These are phyloP conservation scores for Parascotia fuliginaria DNA, from an alignment of 2,888 invertebrate genomes.

Conservation along the genomic window DNA sequence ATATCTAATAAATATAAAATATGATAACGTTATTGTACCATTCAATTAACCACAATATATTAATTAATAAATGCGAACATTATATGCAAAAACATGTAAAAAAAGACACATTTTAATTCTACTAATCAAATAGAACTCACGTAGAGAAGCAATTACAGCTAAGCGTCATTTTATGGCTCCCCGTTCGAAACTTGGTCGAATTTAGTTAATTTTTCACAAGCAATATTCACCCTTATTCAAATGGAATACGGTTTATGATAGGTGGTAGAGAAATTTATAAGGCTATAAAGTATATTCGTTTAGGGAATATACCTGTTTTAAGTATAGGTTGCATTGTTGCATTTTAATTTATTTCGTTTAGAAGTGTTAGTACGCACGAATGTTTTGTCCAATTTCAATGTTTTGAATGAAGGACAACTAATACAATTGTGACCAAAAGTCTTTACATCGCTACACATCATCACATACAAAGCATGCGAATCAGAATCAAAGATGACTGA, in stretches of 20 bases:
- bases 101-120: slow-evolving; percentile 39
- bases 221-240: slow-evolving; percentile 21
- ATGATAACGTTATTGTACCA: too few species aligned
- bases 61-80: slow-evolving; percentile 1
- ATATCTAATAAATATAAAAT: too few species aligned
- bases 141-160: slow-evolving; percentile 54
- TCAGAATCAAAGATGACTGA: too few species aligned
- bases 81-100: slow-evolving; percentile 15
- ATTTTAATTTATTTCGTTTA: slow-evolving; percentile 45
- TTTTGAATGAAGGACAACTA: too few species aligned
- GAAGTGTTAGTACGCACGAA: slow-evolving; percentile 25
- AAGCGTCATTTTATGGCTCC: slow-evolving; percentile 57
- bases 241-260: slow-evolving; percentile 10
- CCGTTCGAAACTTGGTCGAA: slow-evolving; percentile 43
- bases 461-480: too few species aligned
- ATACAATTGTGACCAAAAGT: too few species aligned
- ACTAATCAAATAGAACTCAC: slow-evolving; percentile 51
- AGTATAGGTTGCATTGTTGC: slow-evolving; percentile 47
- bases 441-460: too few species aligned
- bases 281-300: slow-evolving; percentile 47
- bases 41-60: background rate
- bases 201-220: slow-evolving; percentile 34
- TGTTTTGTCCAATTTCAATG: background rate
- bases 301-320: slow-evolving; percentile 41
- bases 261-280: slow-evolving; percentile 31